A percentile compares a stretch with the other conserved stretches of the same genome.
Conservation (phyloP, 1,140 invertebrate genomes). For the Plutomurus gul region DNA sequence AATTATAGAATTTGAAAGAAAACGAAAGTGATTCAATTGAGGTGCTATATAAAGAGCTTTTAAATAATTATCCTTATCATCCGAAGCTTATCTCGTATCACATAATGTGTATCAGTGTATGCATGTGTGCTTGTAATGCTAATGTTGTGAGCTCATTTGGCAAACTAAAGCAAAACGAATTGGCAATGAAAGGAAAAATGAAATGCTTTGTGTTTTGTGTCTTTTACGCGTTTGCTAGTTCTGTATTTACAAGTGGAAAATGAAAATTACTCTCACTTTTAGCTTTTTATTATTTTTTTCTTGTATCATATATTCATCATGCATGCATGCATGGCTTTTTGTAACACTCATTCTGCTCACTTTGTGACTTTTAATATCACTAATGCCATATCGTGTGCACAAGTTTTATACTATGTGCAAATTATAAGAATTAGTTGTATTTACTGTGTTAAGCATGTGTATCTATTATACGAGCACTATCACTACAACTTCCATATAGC, state of each 20-base stretch:
- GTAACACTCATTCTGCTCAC: neutral
- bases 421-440: too few relatives aligned
- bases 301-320: neutral
- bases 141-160: too few relatives aligned
- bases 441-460: too few relatives aligned
- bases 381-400: too few relatives aligned
- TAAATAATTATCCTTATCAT: neutral
- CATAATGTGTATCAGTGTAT: too few relatives aligned
- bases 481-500: too few relatives aligned
- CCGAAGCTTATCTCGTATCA: neutral
- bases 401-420: too few relatives aligned
- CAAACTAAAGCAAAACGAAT: too few relatives aligned
- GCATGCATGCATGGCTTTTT: constrained; percentile 8
- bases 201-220: neutral
- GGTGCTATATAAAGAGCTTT: neutral
- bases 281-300: constrained; percentile 13
- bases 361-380: too few relatives aligned
- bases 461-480: too few relatives aligned
- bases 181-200: neutral
- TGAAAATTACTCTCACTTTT: constrained; percentile 27
- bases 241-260: constrained; percentile 16
- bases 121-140: too few relatives aligned
- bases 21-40: constrained; percentile 8
- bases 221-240: neutral
- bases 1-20: neutral